Percentiles rank a stretch among this genome's conserved stretches.
Evolutionary conservation across 2,888 invertebrate species (phyloP).

Genomic region (Herminia tarsipennalis): DNA sequence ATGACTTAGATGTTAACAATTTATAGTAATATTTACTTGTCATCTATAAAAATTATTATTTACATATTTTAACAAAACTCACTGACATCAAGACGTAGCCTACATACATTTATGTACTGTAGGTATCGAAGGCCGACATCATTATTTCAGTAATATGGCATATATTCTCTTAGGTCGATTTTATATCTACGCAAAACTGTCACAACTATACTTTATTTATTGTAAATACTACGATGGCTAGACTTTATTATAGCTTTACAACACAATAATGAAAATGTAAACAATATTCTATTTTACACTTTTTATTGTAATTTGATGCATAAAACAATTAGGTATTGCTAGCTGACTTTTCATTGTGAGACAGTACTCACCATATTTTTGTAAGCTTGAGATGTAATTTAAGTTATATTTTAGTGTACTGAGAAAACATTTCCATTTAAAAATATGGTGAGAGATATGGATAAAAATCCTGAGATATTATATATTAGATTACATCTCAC

Average conservation of each 20-base stretch:
- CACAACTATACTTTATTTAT: conserved; percentile 24
- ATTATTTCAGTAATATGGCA: conserved; percentile 47
- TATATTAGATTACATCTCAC: too few relatives aligned
- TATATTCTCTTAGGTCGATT: conserved; percentile 35
- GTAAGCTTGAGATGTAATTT: too few relatives aligned
- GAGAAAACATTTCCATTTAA: too few relatives aligned
- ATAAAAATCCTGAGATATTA: too few relatives aligned
- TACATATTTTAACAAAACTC: conserved; percentile 43
- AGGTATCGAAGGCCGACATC: conserved; percentile 30
- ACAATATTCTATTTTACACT: too few relatives aligned
- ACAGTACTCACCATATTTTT: too few relatives aligned
- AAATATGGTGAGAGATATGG: too few relatives aligned
- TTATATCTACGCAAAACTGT: conserved; percentile 24
- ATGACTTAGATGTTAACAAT: conserved; percentile 82
- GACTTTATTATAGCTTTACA: conserved; percentile 10
- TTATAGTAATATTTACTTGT: conserved; percentile 56
- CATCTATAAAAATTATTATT: conserved; percentile 49
- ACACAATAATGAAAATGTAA: not conserved
- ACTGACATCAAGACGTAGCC: conserved; percentile 44
- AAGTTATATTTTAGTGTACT: too few relatives aligned
- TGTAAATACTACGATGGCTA: conserved; percentile 36
- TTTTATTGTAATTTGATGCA: too few relatives aligned
- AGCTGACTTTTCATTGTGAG: too few relatives aligned
- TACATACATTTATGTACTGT: conserved; percentile 30
- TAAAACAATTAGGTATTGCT: too few relatives aligned